Evolutionary conservation across 2,888 invertebrate species (phyloP), one percentile per base, ranked within the genome.

Genomic region (Cheilosia impressa): DNA sequence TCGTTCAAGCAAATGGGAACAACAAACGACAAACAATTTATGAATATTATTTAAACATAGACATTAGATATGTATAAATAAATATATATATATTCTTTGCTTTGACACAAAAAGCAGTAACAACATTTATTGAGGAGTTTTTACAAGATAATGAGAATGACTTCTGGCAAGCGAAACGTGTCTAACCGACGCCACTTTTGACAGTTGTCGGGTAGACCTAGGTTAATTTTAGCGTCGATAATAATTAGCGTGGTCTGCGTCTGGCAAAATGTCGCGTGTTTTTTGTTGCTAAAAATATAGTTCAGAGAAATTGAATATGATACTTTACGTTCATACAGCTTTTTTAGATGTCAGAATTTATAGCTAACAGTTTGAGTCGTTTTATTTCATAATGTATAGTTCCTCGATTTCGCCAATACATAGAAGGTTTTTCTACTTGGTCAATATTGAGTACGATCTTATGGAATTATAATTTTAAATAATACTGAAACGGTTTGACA

Each of bases 221-320:
- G 45, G 57, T 57, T 75, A 75, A 73, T 63, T 65, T 57, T 47
- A 75, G 55, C 55, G 34, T 24, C 24, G 19, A 24, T 57, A 47
- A 65, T 55, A 65, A 65, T 63, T 50, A 73, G 31, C 53, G 9
- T 31, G n/a, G 38, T 4, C 2, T 52, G 34, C 3, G 53, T 53
- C 38, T 66, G n/a, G 27, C 17, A 2, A 41, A 66, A 38, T 53
- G 15, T 66, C 38, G 52, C 53, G 50, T 55, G 65, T 52, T 41
- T 38, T 52, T n/a, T n/a, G n/a, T n/a, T 15, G n/a, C 15, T 22
- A 5, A 31, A 41, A 55, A 41, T 53, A 38, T 24, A 41, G 38
- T 47, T 47, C 10, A 13, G 27, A 31, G 53, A 6, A 31, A 53
- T n/a, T 41, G 41, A 38, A 34, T 34, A 9, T 34, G 31, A 34